Evolutionary conservation across 1,140 invertebrate genomes (phyloP), one percentile per base, ranked within the genome.

Genomic region (Aethina tumida): DNA sequence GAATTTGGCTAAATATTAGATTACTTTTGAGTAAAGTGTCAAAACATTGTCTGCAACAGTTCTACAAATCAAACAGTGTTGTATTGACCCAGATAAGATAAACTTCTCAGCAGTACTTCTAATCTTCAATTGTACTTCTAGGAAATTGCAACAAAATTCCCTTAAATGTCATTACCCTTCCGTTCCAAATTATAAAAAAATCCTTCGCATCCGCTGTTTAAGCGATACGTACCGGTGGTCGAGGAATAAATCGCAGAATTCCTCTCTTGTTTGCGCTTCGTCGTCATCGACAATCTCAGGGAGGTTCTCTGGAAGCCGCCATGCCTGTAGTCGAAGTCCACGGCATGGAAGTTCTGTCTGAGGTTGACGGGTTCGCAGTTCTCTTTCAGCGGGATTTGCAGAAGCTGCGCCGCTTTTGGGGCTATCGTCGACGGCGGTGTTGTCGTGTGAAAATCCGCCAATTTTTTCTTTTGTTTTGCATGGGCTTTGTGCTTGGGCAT

Each of bases 371-470:
- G 55, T 21, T 63, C 59, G 6, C 24, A 38, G 30, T 50, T 43
- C 25, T 47, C 40, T 35, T 43, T 45, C 6, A 49, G 37, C 2
- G 69, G 69, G 27, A 74, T 71, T 39, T 73, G 70, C 18, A 74
- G 46, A 5, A 74, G 49, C 2, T 69, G 69, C 2, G 71, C 71
- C 3, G 71, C 71, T 54, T 74, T 74, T 1, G 68, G 69, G 3
- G 71, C 68, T 37, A 74, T 64, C 24, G 61, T 60, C n/a, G 66
- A 56, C 1, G 70, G 70, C 12, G 57, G 55, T 15, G 52, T 50
- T 13, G 45, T 50, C 8, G 57, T 39, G 27, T 35, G 46, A 12
- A 44, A 17, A 41, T 47, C 47, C 21, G 30, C 43, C 26, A 26
- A 24, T 14, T 29, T 40, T 40, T 44, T 30, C 22, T 45, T 22